Base-by-base conservation (phyloP, 2,113 vertebrate species). In the Microtus oregoni region DNA sequence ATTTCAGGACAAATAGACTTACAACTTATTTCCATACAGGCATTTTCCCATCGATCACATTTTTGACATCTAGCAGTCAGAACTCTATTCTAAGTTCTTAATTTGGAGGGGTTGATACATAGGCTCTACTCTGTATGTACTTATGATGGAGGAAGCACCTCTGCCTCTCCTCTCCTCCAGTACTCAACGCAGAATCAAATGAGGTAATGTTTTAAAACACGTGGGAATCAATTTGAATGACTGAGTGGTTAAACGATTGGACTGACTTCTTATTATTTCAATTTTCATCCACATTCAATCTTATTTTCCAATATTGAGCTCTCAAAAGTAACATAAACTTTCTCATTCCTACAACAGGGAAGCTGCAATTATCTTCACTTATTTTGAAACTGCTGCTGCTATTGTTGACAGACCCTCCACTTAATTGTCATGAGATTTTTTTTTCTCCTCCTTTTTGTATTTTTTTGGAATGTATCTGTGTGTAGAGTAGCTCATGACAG, bases 211-310 rank as follows among this genome's bases (percentile, higher is more conserved):
- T 92, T 90, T 81, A 50, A 92, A 73, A 90, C 22, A 83, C n/a
- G 17, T 67, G n/a, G 28, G 30, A 85, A 67, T 86, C 44, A 87
- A 0, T 52, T 70, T 89, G 68, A 96, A 90, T 50, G 24, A 75
- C 22, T 44, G 92, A 61, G 92, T 1, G 0, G 73, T 89, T 92
- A 94, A 93, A 32, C 35, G 44, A 95, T 50, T 94, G 83, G 86
- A 78, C n/a, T 94, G 44, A 95, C 47, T 92, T 93, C n/a, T 83
- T 89, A 75, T 94, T 96, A 91, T 92, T 86, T 91, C 90, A 91
- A 58, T 94, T 96, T 95, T 24, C 19, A 75, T 92, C 20, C 50
- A 78, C 28, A 44, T 92, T 94, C 41, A 50, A 58, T 73, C 82
- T 93, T 95, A 81, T 73, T 88, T 96, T 94, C 93, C 85, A 94